Base-by-base conservation (phyloP, 2,888 invertebrate species). In the Amphipyra berbera region DNA sequence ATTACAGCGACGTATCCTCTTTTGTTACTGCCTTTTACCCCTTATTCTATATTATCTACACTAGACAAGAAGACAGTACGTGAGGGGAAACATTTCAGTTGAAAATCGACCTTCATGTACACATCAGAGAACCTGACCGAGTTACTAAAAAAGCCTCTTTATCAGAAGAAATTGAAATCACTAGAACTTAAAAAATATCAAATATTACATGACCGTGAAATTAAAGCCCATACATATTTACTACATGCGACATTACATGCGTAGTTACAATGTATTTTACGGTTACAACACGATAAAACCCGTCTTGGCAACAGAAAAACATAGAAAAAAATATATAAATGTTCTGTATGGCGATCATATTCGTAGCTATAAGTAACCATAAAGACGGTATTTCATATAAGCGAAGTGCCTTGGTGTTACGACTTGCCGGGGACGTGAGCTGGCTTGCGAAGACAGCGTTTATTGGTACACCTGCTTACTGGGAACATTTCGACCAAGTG, bases 381-480 rank as follows among this genome's bases (percentile, higher is more conserved):
- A 91, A 92, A 89, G 84, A 80, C 81, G 84, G 88, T 90, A 89
- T 91, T 92, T 91, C 89, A 88, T 88, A 89, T 87, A 89, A 86
- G 86, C 86, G 83, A 87, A 90, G 87, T 87, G 86, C 85, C 86
- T 87, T 83, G 84, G 80, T 86, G 88, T 91, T 89, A 90, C 87
- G 89, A 89, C 86, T 86, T 80, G 78, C 79, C 76, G 78, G 78
- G 80, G 78, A 93, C 92, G 93, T 93, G 93, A 92, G 90, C 82
- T 79, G 90, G 81, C 79, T 79, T 76, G 82, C 75, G 81, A 78
- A 83, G 83, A 87, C 86, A 85, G 77, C 84, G 82, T 89, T 90
- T 91, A 89, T 90, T 88, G 85, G 83, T 84, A 87, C 89, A 92
- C 90, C 90, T 92, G 91, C 87, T 91, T 89, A 88, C 88, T 21